phyloP scores from a whole-genome alignment of 1,140 invertebrate species.

The Aradophagus sp. region DNA sequence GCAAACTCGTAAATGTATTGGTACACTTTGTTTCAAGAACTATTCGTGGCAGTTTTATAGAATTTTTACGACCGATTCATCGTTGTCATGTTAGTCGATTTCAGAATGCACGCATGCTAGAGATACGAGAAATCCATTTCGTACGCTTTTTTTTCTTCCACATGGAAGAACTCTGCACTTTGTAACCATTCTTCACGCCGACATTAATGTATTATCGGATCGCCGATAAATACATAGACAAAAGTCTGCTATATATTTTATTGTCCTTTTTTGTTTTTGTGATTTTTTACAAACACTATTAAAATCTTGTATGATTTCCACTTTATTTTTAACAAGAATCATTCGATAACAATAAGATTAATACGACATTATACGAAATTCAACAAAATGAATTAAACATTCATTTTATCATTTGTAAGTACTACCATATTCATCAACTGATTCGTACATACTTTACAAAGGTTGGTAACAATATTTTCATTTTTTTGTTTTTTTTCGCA shows the following conservation, averaged over 20 bases:
- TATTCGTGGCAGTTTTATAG: slow-evolving; percentile 30
- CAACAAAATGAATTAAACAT: too few relatives aligned
- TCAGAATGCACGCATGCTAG: slow-evolving; percentile 28
- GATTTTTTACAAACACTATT: too few relatives aligned
- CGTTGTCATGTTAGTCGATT: slow-evolving; percentile 37
- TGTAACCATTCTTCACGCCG: slow-evolving; percentile 42
- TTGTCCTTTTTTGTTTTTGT: too few relatives aligned
- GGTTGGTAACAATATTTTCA: too few relatives aligned
- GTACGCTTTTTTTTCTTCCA: slow-evolving; percentile 41
- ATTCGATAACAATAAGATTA: too few relatives aligned
- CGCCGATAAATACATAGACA: slow-evolving; percentile 38
- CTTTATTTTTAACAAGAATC: too few relatives aligned
- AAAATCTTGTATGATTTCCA: too few relatives aligned
- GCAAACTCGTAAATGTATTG: slow-evolving; percentile 15
- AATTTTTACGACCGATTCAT: slow-evolving; percentile 42
- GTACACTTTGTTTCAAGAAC: slow-evolving; percentile 23
- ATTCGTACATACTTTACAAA: too few relatives aligned
- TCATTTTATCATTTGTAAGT: too few relatives aligned
- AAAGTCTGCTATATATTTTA: slow-evolving; percentile 14
- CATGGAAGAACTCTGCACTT: slow-evolving; percentile 37
- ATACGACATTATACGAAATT: too few relatives aligned
- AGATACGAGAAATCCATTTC: slow-evolving; percentile 49
- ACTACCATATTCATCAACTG: too few relatives aligned
- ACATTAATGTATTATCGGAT: slow-evolving; percentile 44
- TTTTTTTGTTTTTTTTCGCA: too few relatives aligned